phyloP scores from a whole-genome alignment of 2,888 invertebrate genomes.

The Rutpela maculata region DNA sequence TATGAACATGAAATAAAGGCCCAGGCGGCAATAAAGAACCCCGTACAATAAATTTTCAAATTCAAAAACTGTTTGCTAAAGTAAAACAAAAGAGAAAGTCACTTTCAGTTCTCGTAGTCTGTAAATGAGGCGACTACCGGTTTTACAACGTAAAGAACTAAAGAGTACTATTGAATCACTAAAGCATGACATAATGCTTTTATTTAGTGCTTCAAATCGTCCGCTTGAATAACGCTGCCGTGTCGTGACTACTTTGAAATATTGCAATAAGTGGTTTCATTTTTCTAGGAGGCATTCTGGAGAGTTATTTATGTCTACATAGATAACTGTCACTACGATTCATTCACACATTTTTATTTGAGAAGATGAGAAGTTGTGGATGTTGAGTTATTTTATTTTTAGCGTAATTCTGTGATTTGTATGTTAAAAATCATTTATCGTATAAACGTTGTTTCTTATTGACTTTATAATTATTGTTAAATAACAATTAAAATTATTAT shows the following conservation, averaged over 20 bases:
- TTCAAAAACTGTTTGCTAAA: background rate
- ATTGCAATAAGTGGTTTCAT: slow-evolving; percentile 3
- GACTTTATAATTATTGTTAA: no score
- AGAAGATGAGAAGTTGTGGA: background rate
- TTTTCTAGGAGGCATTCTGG: background rate
- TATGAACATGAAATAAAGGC: background rate
- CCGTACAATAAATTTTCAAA: background rate
- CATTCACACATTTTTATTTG: background rate
- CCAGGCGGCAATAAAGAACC: background rate
- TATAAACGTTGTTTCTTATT: no score
- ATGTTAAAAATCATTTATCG: no score
- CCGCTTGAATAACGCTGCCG: background rate
- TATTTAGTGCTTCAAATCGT: background rate
- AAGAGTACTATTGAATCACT: background rate
- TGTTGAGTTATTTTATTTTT: background rate
- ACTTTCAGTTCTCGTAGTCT: background rate
- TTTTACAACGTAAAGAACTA: background rate
- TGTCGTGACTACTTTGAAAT: background rate
- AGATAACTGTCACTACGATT: slow-evolving; percentile 2
- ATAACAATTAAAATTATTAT: no score
- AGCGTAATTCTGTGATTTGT: background rate
- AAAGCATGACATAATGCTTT: background rate
- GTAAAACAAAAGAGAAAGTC: background rate
- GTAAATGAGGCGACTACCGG: background rate
- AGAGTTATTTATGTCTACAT: background rate